Conservation (phyloP, 2,888 invertebrate genomes). For the Furcula furcula region DNA sequence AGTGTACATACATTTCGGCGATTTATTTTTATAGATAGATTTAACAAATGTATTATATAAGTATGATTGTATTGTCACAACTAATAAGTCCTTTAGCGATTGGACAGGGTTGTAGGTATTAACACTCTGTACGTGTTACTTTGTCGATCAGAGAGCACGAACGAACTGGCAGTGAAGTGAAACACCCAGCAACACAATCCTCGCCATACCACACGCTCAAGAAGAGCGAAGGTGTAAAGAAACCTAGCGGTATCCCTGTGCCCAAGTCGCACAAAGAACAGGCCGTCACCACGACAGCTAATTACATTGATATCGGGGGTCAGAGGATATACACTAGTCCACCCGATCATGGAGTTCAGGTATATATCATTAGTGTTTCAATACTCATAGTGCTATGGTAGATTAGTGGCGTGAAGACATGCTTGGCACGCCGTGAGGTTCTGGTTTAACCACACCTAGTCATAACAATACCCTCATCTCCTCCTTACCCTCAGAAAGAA, state of each 20-base stretch:
- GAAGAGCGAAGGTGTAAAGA: conserved; percentile 62
- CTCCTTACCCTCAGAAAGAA: too few species aligned
- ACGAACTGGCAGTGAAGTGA: conserved; percentile 73
- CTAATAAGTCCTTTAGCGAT: not conserved
- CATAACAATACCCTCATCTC: too few species aligned
- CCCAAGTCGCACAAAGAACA: conserved; percentile 73
- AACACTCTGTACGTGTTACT: too few species aligned
- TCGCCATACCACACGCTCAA: conserved; percentile 75
- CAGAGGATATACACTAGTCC: conserved; percentile 76
- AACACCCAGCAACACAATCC: conserved; percentile 66
- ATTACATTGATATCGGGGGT: conserved; percentile 75
- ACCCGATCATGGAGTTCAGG: conserved; percentile 78
- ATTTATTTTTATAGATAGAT: too few species aligned
- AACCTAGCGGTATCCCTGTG: conserved; percentile 73
- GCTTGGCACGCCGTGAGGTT: too few species aligned
- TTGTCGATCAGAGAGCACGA: conserved; percentile 63
- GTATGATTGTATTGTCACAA: not conserved
- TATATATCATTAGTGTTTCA: conserved; percentile 30
- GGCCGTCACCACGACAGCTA: conserved; percentile 58
- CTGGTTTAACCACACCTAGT: too few species aligned
- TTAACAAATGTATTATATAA: too few species aligned
- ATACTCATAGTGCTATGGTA: too few species aligned
- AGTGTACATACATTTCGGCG: too few species aligned
- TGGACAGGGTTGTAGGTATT: too few species aligned
- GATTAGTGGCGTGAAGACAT: too few species aligned